phyloP scores from a whole-genome alignment of 2,888 invertebrate species.

The Troides oblongomaculatus region DNA sequence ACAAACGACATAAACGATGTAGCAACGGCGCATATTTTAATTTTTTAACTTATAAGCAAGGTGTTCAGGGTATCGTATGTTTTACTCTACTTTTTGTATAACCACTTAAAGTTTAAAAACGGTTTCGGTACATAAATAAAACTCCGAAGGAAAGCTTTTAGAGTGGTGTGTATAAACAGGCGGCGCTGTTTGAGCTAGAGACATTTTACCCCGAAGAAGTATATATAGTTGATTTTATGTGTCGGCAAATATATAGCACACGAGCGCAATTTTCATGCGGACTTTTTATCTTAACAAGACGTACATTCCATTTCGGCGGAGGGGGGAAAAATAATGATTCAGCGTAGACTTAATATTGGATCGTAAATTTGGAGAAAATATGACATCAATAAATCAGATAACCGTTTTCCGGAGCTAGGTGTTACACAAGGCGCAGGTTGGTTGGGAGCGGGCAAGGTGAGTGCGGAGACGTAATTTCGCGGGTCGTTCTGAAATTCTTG shows the following conservation, averaged over 20 bases:
- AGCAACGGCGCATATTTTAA: constrained; percentile 22
- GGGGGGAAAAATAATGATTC: constrained; percentile 30
- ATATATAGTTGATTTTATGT: constrained; percentile 37
- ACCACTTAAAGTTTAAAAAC: constrained; percentile 45
- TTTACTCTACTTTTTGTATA: constrained; percentile 36
- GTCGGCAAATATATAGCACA: constrained; percentile 32
- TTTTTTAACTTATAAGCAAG: constrained; percentile 29
- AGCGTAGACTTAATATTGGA: constrained; percentile 31
- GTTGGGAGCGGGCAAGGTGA: constrained; percentile 25
- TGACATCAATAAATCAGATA: constrained; percentile 36
- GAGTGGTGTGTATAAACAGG: constrained; percentile 49
- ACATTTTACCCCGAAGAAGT: constrained; percentile 43
- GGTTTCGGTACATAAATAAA: constrained; percentile 48
- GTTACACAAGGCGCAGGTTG: constrained; percentile 22
- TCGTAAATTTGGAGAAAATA: constrained; percentile 34
- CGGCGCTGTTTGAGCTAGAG: constrained; percentile 45
- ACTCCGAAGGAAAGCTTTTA: constrained; percentile 46
- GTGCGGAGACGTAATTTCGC: constrained; percentile 35
- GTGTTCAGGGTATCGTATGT: constrained; percentile 37
- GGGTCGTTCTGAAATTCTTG: constrained; percentile 37
- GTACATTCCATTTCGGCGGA: constrained; percentile 28
- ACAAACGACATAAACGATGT: constrained; percentile 19
- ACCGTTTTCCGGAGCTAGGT: constrained; percentile 34
- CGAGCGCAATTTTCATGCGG: constrained; percentile 40
- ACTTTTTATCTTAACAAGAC: constrained; percentile 36